Base-by-base conservation (phyloP, 2,113 vertebrate genomes). In the Platysteira castanea region DNA sequence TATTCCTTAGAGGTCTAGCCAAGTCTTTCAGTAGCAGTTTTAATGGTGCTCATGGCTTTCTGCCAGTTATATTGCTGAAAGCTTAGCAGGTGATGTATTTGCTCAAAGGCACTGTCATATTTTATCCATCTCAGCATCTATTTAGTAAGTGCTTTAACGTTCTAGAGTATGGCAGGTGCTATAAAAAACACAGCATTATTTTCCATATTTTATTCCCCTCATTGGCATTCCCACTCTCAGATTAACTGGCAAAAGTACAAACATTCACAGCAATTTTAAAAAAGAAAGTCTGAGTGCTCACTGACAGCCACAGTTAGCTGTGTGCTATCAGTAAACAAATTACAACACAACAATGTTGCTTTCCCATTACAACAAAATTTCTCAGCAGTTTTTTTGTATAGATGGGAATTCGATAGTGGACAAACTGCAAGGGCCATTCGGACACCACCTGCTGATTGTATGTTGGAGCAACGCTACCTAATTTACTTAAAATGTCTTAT, bases 171-270 rank as follows among this genome's bases (percentile, higher is more conserved):
- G 82, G 93, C 85, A 97, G 71, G 93, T 75, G 78, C 75, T 87
- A 89, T 41, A 94, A 60, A 96, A 93, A 95, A 95, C 71, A 93
- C 35, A 86, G 71, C 87, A 92, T 92, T 97, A 73, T 87, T 96
- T 96, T 94, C 76, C 85, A 92, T 91, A 94, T 78, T 96, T 95
- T 88, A 81, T 68, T 89, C 28, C 63, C 41, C 56, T 86, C 53
- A 9, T 18, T 79, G 85, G 61, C 88, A 93, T 84, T 73, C 46
- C 71, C 35, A 31, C 69, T 87, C 53, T 57, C 28, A 78, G 70
- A 95, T 93, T 70, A 96, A 77, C 86, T 85, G 87, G 90, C 84
- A 93, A 71, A 73, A 83, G 14, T 53, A 96, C 59, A 96, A 87
- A 94, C 28, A 90, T 39, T 86, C 80, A 90, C n/a, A 85, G 44